A percentile compares a stretch with the other conserved stretches of the same genome.
Evolutionary conservation across 2,888 invertebrate species (phyloP).

Genomic region (Apamea monoglypha): DNA sequence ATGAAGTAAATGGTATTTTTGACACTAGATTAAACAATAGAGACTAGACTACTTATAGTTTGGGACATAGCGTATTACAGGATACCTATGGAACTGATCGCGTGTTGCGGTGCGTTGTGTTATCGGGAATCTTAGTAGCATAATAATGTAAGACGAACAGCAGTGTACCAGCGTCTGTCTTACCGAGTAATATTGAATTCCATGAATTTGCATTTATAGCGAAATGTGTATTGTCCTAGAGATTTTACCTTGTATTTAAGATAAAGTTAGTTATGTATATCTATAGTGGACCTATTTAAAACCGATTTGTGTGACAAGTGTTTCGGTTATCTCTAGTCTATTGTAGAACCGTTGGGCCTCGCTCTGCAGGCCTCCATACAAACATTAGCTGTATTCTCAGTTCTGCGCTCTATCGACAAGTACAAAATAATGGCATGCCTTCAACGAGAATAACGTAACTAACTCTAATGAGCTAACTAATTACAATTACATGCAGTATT

Average conservation of each 20-base stretch:
- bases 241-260: slow-evolving; percentile 89
- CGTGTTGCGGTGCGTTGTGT: slow-evolving; percentile 74
- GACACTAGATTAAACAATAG: slow-evolving; percentile 66
- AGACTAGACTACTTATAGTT: slow-evolving; percentile 65
- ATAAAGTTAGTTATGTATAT: slow-evolving; percentile 81
- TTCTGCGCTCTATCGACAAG: slow-evolving; percentile 85
- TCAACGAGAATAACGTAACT: slow-evolving; percentile 78
- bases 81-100: slow-evolving; percentile 40
- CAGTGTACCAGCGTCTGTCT: slow-evolving; percentile 75
- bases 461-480: slow-evolving; percentile 66
- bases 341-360: slow-evolving; percentile 77
- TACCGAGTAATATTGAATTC: slow-evolving; percentile 88
- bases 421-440: slow-evolving; percentile 87
- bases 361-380: slow-evolving; percentile 74
- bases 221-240: slow-evolving; percentile 90
- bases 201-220: slow-evolving; percentile 91
- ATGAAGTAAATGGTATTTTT: slow-evolving; percentile 60
- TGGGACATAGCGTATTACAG: slow-evolving; percentile 54
- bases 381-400: slow-evolving; percentile 80
- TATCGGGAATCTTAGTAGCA: slow-evolving; percentile 85
- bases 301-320: slow-evolving; percentile 83
- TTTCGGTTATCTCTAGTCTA: slow-evolving; percentile 86
- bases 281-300: slow-evolving; percentile 79
- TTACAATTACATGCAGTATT: slow-evolving; percentile 64
- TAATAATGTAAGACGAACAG: slow-evolving; percentile 85